Percentiles rank a stretch among this genome's conserved stretches.
Evolutionary conservation across 2,888 invertebrate species (phyloP).

Genomic region (Lasioglossum zephyrum): DNA sequence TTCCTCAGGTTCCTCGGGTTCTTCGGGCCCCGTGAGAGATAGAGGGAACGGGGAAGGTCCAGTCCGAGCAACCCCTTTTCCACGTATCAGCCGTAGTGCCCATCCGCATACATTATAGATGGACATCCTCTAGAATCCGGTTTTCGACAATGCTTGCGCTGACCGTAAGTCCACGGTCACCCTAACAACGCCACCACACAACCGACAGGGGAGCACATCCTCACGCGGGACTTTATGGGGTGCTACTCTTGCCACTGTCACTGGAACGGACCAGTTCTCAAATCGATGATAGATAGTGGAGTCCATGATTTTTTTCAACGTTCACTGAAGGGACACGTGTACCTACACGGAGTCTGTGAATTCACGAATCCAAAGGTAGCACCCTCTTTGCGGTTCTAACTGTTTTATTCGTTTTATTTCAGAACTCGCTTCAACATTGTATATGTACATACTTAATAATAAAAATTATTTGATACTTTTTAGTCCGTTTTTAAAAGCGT

Average conservation of each 20-base stretch:
- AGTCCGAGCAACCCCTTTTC: slow-evolving; percentile 67
- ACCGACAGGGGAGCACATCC: neutral
- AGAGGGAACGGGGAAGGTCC: slow-evolving; percentile 39
- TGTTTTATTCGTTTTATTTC: too few species aligned
- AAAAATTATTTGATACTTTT: too few species aligned
- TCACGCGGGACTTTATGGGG: slow-evolving; percentile 4
- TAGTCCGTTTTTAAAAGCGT: too few species aligned
- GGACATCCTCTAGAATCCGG: slow-evolving; percentile 56
- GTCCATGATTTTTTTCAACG: neutral
- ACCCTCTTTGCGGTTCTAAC: too few species aligned
- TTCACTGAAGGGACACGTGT: neutral
- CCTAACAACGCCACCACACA: neutral
- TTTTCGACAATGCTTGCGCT: slow-evolving; percentile 58
- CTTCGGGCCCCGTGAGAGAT: slow-evolving; percentile 47
- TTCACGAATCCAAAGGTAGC: too few species aligned
- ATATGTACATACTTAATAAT: too few species aligned
- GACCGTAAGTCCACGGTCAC: neutral
- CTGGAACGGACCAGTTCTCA: neutral
- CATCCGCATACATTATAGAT: slow-evolving; percentile 75
- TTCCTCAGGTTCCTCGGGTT: slow-evolving; percentile 43
- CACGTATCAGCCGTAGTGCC: slow-evolving; percentile 59
- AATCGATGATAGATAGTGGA: slow-evolving; percentile 6
- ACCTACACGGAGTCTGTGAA: too few species aligned
- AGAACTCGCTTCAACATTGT: too few species aligned
- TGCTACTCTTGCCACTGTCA: neutral